Evolutionary conservation across 2,797 vertebrate genomes (phyloP).

Genomic region (Clarias platycephalus): DNA sequence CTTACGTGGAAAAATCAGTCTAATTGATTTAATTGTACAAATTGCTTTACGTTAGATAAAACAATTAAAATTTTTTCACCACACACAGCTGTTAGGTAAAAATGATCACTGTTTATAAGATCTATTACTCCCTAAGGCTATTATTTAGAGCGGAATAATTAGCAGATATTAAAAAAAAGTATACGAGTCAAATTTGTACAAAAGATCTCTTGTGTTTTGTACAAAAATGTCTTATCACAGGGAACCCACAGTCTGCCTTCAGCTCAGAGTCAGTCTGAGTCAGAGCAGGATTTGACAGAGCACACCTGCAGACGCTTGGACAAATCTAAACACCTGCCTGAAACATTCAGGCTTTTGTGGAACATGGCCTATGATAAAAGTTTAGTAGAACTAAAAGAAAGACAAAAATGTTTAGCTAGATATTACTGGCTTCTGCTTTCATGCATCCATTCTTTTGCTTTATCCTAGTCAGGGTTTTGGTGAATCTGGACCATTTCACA

Average conservation of each 20-base stretch:
- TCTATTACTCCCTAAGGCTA: not conserved
- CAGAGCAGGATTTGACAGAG: constrained; percentile 49
- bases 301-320: constrained; percentile 54
- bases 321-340: constrained; percentile 58
- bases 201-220: not conserved
- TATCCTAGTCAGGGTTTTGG: not conserved
- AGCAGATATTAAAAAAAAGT: not conserved
- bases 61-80: not conserved
- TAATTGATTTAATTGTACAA: not conserved
- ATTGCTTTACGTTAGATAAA: not conserved
- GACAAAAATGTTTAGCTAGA: not conserved
- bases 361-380: constrained; percentile 44
- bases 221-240: constrained; percentile 35
- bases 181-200: not conserved
- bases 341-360: constrained; percentile 36
- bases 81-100: not conserved
- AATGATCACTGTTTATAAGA: not conserved
- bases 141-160: not conserved
- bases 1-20: not conserved
- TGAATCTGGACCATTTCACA: not conserved
- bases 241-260: constrained; percentile 41
- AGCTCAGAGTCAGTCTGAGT: constrained; percentile 32
- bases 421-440: not conserved
- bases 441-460: not conserved
- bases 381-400: not conserved